Base-by-base conservation (phyloP, 1,140 invertebrate species). In the Pectinophora gossypiella region DNA sequence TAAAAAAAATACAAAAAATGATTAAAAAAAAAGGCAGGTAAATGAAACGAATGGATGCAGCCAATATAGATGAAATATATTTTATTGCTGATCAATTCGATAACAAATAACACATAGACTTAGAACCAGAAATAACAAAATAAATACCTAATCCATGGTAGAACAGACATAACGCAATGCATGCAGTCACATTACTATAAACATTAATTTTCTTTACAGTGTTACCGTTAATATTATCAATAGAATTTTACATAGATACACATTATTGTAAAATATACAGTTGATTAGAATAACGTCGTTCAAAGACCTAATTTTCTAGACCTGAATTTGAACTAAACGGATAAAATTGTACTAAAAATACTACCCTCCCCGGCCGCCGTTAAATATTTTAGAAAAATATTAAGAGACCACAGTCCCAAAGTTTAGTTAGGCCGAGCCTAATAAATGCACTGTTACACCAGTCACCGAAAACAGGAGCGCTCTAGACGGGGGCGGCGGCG, bases 61-160 rank as follows among this genome's bases (percentile, higher is more conserved):
- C 59, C 61, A 69, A 69, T 68, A 75, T 69, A 69, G 61, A 71
- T 72, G 77, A 80, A 81, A 77, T 77, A 84, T 76, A 78, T 76
- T 80, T 80, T 79, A 82, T 84, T 82, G 70, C 64, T 80, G 78
- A 83, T 85, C 71, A 76, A 80, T 79, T 70, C 54, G 66, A 76
- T 83, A 85, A 83, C 79, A 83, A 85, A 82, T 76, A 83, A 80
- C 79, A 85, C 66, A 73, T 80, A 85, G 74, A 83, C 72, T 82
- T 75, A 81, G 70, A 78, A 82, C 76, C 82, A 83, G 73, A 58
- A 68, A 82, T 68, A 85, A 85, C 82, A 82, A 83, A 83, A 85
- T 85, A 85, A 85, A 83, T 85, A 85, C 77, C 78, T 77, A 77
- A 80, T 79, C 75, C 82, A 72, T 59, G 69, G 72, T 80, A 76